These are phyloP conservation scores for Cyanocitta stelleri DNA, from an alignment of 2,113 vertebrate species.

Conservation along the genomic window DNA sequence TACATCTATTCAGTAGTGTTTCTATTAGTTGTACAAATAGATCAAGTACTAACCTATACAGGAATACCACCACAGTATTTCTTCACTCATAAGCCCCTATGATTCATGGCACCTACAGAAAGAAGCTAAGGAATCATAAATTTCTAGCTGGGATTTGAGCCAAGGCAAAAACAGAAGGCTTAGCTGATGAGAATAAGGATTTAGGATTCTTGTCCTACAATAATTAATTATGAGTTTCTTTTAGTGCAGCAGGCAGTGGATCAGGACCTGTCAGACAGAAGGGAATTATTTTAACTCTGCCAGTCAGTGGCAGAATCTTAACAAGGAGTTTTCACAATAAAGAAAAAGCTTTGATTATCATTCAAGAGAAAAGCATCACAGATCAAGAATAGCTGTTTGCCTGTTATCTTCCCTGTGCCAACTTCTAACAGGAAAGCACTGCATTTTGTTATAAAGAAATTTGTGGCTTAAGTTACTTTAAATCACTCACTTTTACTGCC, in stretches of 20 bases:
- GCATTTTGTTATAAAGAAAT: neutral
- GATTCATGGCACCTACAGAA: neutral
- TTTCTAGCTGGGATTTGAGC: neutral
- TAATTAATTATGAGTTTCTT: slow-evolving; percentile 21
- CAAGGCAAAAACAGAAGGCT: neutral
- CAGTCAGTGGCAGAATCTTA: neutral
- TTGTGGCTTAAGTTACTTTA: neutral
- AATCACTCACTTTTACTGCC: neutral
- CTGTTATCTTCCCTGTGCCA: neutral
- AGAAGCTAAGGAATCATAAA: neutral
- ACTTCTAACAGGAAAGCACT: neutral
- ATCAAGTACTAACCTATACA: neutral
- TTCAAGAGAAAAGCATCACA: neutral
- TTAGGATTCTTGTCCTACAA: neutral
- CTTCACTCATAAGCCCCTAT: neutral
- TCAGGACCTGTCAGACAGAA: neutral
- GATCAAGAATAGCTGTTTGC: neutral
- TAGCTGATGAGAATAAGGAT: slow-evolving; percentile 4
- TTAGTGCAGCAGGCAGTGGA: neutral
- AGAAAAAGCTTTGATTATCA: neutral
- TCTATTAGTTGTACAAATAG: neutral
- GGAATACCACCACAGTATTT: neutral
- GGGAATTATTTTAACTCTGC: neutral
- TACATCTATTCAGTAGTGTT: neutral
- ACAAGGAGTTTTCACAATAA: neutral